Conservation (phyloP, 1,140 invertebrate genomes). For the Megalonaias nervosa region DNA sequence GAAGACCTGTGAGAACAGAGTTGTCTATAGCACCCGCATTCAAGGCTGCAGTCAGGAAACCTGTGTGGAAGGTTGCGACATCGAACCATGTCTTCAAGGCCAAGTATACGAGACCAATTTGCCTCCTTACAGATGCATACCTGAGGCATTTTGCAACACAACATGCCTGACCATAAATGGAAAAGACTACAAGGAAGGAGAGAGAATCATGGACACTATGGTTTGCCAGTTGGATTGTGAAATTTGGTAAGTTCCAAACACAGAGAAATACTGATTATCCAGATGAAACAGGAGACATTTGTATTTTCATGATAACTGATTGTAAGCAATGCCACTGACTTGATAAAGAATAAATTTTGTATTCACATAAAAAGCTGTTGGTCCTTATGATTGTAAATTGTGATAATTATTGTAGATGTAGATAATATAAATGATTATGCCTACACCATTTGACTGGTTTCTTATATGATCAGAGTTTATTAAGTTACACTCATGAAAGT, state of each 20-base stretch:
- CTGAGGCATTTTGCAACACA: conserved; percentile 79
- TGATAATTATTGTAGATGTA: no score
- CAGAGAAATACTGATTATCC: background rate
- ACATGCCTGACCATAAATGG: conserved; percentile 81
- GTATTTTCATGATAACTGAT: no score
- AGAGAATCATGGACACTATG: conserved; percentile 77
- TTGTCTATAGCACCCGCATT: conserved; percentile 74
- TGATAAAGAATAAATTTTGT: no score
- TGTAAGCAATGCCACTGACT: no score
- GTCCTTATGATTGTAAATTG: no score
- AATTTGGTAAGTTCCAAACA: conserved; percentile 75
- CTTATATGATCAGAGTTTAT: no score
- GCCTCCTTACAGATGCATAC: conserved; percentile 80
- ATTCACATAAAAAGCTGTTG: no score
- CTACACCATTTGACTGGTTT: no score
- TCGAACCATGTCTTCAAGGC: conserved; percentile 80
- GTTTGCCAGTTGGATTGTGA: conserved; percentile 79
- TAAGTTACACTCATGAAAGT: no score
- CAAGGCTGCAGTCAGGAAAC: conserved; percentile 78
- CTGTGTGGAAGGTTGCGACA: conserved; percentile 76
- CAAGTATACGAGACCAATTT: conserved; percentile 82
- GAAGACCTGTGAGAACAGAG: conserved; percentile 86
- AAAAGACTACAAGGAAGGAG: conserved; percentile 81
- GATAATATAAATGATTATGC: no score
- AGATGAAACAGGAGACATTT: background rate